A percentile compares a stretch with the other conserved stretches of the same genome.
These are phyloP conservation scores for Heliconius melpomene DNA, from an alignment of 1,140 invertebrate species.

Conservation along the genomic window DNA sequence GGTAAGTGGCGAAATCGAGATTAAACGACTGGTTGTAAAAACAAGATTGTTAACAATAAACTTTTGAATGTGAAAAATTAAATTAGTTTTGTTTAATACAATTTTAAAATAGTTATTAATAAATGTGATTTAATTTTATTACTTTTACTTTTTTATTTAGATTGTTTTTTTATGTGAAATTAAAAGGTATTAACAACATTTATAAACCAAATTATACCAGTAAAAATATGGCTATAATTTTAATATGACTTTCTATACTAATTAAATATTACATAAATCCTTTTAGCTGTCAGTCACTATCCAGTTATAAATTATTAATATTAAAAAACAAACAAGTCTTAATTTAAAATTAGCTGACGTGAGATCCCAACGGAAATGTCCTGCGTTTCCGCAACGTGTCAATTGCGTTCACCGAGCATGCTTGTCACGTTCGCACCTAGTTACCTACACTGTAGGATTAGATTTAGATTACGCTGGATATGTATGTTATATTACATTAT, in stretches of 20 bases:
- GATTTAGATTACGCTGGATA: neutral
- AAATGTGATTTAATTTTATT: neutral
- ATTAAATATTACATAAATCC: too few relatives aligned
- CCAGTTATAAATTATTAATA: neutral
- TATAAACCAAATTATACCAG: too few relatives aligned
- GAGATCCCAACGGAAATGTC: constrained; percentile 8
- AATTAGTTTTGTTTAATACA: neutral
- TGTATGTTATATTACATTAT: neutral
- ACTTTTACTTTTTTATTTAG: neutral
- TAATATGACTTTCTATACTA: neutral
- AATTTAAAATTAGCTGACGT: neutral
- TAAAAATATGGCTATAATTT: neutral
- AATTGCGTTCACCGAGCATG: constrained; percentile 37
- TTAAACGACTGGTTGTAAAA: neutral
- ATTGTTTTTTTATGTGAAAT: too few relatives aligned
- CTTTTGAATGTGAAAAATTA: neutral
- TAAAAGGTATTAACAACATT: too few relatives aligned
- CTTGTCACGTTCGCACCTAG: constrained; percentile 31
- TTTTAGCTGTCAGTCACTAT: neutral
- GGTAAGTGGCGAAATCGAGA: neutral
- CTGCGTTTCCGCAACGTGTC: constrained; percentile 18
- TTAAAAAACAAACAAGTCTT: neutral
- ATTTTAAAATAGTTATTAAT: neutral
- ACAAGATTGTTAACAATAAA: neutral
- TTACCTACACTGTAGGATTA: constrained; percentile 10